phyloP scores from a whole-genome alignment of 2,797 vertebrate genomes.

The Anolis apletophallus region DNA sequence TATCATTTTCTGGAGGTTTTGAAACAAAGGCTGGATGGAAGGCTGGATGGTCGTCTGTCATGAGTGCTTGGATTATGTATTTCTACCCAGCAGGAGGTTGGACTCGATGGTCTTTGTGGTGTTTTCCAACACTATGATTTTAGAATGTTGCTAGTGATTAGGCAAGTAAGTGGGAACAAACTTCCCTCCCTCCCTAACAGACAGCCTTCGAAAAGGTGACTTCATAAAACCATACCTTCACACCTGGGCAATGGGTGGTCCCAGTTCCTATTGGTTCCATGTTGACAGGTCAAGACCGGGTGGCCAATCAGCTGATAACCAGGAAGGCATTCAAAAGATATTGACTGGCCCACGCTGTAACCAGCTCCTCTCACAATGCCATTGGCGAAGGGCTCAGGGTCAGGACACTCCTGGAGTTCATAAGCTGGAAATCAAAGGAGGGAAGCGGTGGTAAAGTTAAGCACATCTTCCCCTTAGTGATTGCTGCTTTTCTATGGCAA shows the following conservation, averaged over 20 bases:
- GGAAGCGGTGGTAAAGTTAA: fast-evolving
- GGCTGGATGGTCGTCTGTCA: too few species aligned
- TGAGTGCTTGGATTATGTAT: too few species aligned
- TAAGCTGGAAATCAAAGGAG: constrained; percentile 75
- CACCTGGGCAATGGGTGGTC: constrained; percentile 94
- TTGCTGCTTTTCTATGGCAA: neutral
- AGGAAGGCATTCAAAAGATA: constrained; percentile 95
- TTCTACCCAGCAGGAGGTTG: too few species aligned
- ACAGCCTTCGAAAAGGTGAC: fast-evolving
- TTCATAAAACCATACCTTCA: constrained; percentile 86
- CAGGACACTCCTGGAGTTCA: constrained; percentile 94
- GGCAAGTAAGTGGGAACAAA: too few species aligned
- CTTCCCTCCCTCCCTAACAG: neutral
- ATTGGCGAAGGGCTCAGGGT: constrained; percentile 93
- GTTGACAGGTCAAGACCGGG: constrained; percentile 94
- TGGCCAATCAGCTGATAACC: constrained; percentile 93
- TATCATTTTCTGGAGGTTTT: too few species aligned
- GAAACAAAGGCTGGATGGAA: too few species aligned
- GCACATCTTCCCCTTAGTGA: neutral
- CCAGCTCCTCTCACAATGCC: constrained; percentile 94
- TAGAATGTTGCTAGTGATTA: neutral
- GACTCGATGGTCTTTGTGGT: too few species aligned
- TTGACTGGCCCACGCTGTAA: constrained; percentile 96
- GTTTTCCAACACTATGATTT: too few species aligned
- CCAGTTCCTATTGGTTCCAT: constrained; percentile 96